Evolutionary conservation across 2,888 invertebrate species (phyloP).

Genomic region (Drosophila borealis): DNA sequence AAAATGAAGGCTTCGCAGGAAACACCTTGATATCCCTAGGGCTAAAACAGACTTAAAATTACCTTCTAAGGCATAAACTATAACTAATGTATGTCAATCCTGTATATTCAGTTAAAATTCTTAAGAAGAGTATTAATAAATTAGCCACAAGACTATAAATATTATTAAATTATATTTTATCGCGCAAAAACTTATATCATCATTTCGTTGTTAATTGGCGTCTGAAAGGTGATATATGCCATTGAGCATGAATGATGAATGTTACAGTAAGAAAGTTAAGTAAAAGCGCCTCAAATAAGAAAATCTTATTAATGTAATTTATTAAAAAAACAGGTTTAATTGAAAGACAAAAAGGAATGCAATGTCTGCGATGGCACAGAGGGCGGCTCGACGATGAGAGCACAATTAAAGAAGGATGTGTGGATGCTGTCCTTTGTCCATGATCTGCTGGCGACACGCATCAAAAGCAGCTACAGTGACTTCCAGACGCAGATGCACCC

Average conservation of each 20-base stretch:
- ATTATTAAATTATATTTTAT: too few species aligned
- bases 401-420: constrained; percentile 74
- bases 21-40: too few species aligned
- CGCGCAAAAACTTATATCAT: too few species aligned
- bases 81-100: too few species aligned
- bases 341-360: constrained; percentile 50
- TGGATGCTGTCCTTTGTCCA: constrained; percentile 41
- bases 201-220: neutral
- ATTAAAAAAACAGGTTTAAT: constrained; percentile 74
- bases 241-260: neutral
- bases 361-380: constrained; percentile 26
- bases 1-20: too few species aligned
- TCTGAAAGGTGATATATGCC: constrained; percentile 2
- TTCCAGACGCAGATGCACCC: constrained; percentile 47
- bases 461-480: constrained; percentile 61
- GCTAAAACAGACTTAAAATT: too few species aligned
- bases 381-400: constrained; percentile 32
- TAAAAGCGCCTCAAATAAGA: constrained; percentile 50
- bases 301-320: constrained; percentile 75
- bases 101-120: too few species aligned
- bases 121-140: too few species aligned
- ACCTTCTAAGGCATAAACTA: neutral
- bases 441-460: constrained; percentile 58
- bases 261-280: constrained; percentile 3
- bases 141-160: too few species aligned